These are phyloP conservation scores for Blastobasis lacticolella DNA, from an alignment of 2,888 invertebrate species.

Conservation along the genomic window DNA sequence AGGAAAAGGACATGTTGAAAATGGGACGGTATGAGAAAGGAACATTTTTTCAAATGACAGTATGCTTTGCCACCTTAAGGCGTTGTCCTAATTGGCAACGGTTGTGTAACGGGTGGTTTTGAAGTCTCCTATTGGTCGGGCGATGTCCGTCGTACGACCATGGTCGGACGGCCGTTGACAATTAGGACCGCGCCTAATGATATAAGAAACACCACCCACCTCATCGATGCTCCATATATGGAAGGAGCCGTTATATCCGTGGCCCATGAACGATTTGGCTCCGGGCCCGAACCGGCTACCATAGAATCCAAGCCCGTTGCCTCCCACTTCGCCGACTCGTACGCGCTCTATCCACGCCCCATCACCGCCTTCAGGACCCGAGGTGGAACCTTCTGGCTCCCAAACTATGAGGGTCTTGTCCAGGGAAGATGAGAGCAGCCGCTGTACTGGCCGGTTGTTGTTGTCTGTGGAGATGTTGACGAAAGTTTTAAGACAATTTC, in stretches of 20 bases:
- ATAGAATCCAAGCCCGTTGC: constrained; percentile 94
- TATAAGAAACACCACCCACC: constrained; percentile 33
- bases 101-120: no score
- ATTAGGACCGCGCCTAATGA: no score
- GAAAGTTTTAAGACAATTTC: not conserved
- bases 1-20: no score
- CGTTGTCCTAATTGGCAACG: no score
- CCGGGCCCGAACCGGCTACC: constrained; percentile 86
- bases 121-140: no score
- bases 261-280: constrained; percentile 83
- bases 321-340: constrained; percentile 94
- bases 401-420: constrained; percentile 95
- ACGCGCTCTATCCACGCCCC: constrained; percentile 87
- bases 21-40: no score
- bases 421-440: constrained; percentile 89
- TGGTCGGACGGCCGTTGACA: no score
- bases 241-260: constrained; percentile 94
- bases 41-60: no score
- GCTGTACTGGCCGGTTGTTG: constrained; percentile 36
- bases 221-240: constrained; percentile 85
- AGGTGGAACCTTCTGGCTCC: constrained; percentile 74
- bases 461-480: constrained; percentile 14
- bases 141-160: no score
- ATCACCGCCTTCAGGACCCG: constrained; percentile 18
- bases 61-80: no score